Percentiles rank a stretch among this genome's conserved stretches.
Conservation (phyloP, 2,113 vertebrate species). For the Ammospiza nelsoni region DNA sequence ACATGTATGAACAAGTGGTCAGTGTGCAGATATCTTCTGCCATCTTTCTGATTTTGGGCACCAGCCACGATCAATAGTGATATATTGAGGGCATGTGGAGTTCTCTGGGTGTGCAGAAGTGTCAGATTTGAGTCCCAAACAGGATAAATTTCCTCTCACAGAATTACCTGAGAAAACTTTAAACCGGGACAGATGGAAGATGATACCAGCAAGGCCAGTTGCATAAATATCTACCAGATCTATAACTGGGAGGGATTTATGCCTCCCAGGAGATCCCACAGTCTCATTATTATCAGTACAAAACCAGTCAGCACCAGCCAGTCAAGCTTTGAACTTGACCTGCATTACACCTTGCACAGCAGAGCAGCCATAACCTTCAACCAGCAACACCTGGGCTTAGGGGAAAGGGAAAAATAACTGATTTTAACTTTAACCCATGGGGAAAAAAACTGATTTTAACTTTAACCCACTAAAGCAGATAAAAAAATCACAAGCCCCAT, state of each 20-base stretch:
- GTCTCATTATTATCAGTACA: not conserved
- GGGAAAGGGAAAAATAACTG: not conserved
- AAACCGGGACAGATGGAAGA: not conserved
- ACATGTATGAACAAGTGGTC: accelerated
- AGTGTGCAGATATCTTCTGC: not conserved
- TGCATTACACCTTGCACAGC: not conserved
- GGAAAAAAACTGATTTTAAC: not conserved
- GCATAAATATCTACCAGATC: not conserved
- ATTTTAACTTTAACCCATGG: not conserved
- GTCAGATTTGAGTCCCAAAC: not conserved
- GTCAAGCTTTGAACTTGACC: not conserved
- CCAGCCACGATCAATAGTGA: not conserved
- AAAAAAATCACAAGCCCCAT: not conserved
- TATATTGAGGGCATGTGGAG: not conserved
- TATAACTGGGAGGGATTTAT: not conserved
- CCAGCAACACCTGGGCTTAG: not conserved
- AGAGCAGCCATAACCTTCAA: not conserved
- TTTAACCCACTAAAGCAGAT: not conserved
- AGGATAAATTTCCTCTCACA: not conserved
- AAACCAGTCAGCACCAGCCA: not conserved
- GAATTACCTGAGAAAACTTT: not conserved
- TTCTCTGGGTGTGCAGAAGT: not conserved
- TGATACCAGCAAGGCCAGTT: not conserved
- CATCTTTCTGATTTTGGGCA: not conserved
- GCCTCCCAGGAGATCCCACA: not conserved